Evolutionary conservation across 1,140 invertebrate genomes (phyloP), one percentile per base, ranked within the genome.

Genomic region (Megalopta genalis): DNA sequence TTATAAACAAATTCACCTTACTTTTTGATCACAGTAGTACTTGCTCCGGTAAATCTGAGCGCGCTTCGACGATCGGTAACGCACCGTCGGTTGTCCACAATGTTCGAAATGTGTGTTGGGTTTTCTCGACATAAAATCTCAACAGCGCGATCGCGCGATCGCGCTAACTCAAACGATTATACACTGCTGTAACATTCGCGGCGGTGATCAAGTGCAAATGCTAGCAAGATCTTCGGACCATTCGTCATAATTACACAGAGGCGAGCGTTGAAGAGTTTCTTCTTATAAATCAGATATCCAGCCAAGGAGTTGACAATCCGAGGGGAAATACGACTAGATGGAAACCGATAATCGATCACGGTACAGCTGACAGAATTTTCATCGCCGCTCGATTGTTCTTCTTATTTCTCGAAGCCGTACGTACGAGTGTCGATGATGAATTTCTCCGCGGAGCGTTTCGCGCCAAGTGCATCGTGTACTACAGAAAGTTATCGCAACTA

Each of bases 401-500:
- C 10, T 2, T 46, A 12, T 46, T 46, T 46, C 3, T 46, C 42
- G 42, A 1, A 2, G 10, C 42, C 14, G 42, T n/a, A 3, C 1
- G n/a, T n/a, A n/a, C n/a, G 3, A 7, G 8, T 9, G 18, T 8
- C 21, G 37, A 66, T 66, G 39, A 66, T 66, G n/a, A 66, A 66
- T 66, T 21, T 66, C n/a, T 6, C 16, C 14, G 39, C 63, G n/a
- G n/a, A 37, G 2, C 39, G 39, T 66, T 49, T 46, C 64, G n/a
- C 39, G 63, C 63, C 63, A 42, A 42, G 37, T 23, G 63, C 39
- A 65, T 63, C 60, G 60, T 46, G 64, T 46, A 25, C n/a, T 23
- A 39, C 64, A 42, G 64, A 46, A 46, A 66, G 9, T 66, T 25
- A 66, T 46, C 64, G 64, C 64, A 46, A 66, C 64, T 66, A 66